Base-by-base conservation (phyloP, 2,113 vertebrate species). In the Gymnarchus niloticus region DNA sequence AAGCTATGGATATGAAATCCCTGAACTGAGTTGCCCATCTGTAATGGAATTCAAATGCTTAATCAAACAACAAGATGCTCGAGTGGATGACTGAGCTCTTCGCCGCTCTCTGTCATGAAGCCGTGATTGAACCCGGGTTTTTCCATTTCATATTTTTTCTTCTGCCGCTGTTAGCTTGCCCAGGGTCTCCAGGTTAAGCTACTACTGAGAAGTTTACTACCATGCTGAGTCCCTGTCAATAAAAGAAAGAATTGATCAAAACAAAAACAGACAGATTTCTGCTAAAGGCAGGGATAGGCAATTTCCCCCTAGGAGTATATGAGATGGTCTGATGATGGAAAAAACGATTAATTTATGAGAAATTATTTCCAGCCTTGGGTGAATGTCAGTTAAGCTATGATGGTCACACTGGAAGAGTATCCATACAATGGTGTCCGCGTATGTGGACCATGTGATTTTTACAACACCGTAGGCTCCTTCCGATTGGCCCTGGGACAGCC, bases 311-410 rank as follows among this genome's bases (percentile, higher is more conserved):
- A 19, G 61, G 73, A 14, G 19, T 23, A 44, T n/a, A 6, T 44
- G 19, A 69, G 37, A 69, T 69, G 61, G 61, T 12, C 61, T 5
- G 12, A 14, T 69, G 61, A 69, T 69, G 61, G n/a, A 69, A 37
- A 69, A 69, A 69, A 69, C 37, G 28, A 69, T 69, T 69, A 69
- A 69, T 69, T 69, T 69, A 69, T 69, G 61, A 69, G 28, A 69
- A 69, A 69, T 28, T 37, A 69, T 69, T 69, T 69, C 28, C 61
- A 69, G n/a, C 61, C 61, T 17, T 33, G 17, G 61, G 28, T 69
- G 61, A 69, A 28, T 37, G 61, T 69, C 61, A 25, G 25, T 69
- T 37, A 14, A 69, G 61, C 61, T 69, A 69, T 69, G 61, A 37
- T 69, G 28, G 61, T 37, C 28, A 37, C 37, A 33, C 61, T 14